These are phyloP conservation scores for Indicator indicator DNA, from an alignment of 2,113 vertebrate genomes.

Conservation along the genomic window DNA sequence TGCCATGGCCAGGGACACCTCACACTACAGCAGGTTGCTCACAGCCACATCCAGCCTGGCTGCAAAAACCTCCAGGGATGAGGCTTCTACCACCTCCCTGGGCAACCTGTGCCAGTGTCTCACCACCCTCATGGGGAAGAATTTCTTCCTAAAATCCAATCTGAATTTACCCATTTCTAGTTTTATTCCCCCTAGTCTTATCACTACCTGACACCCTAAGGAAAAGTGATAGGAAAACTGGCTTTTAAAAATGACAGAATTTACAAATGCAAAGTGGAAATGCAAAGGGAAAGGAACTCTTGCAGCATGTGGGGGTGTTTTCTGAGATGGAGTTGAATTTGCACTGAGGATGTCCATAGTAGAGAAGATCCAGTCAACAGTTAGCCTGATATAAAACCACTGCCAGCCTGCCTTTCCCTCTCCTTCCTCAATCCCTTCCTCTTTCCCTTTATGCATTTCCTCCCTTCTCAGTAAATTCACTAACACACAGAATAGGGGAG, in stretches of 20 bases:
- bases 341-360: background rate
- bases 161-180: too few species aligned
- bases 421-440: background rate
- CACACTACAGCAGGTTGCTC: too few species aligned
- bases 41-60: too few species aligned
- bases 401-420: background rate
- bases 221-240: background rate
- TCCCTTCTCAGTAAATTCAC: background rate
- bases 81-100: too few species aligned
- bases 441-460: background rate
- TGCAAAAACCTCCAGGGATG: too few species aligned
- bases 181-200: too few species aligned
- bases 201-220: too few species aligned
- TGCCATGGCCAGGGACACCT: too few species aligned
- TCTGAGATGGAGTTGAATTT: background rate
- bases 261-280: background rate
- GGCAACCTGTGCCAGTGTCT: too few species aligned
- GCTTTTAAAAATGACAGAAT: background rate
- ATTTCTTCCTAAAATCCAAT: too few species aligned
- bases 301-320: background rate
- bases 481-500: background rate
- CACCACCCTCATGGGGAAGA: too few species aligned
- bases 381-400: background rate
- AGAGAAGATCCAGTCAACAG: background rate
- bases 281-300: background rate